Base-by-base conservation (phyloP, 2,888 invertebrate species). In the Abrostola triplasia region DNA sequence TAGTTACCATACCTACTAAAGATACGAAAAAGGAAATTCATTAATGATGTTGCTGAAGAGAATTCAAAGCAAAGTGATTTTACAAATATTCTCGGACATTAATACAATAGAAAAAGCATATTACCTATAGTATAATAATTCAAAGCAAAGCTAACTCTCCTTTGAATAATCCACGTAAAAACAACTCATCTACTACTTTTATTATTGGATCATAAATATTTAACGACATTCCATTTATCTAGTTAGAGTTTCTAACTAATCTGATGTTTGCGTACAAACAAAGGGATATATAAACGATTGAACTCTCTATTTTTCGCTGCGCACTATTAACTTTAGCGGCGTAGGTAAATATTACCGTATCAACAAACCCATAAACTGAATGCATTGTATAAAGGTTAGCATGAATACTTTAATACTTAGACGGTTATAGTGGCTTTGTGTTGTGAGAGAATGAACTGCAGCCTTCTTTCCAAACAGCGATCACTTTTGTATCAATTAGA, bases 301-400 rank as follows among this genome's bases (percentile, higher is more conserved):
- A 44, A 70, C 42, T 61, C 12, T 24, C 5, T 9, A 36, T 56
- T 62, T 49, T 56, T 52, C 12, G 24, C 12, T 35, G 36, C 38
- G 36, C 38, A 47, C 7, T 53, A 24, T 8, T 53, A 54, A 41
- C 40, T 59, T 40, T 41, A 60, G 6, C n/a, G 6, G 6, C 9
- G n/a, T 6, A 1, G 13, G 40, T 42, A 38, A 64, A 55, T 49
- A 9, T 36, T 12, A 38, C 48, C n/a, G 9, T 24, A 10, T 10
- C 36, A 49, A 58, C 41, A 42, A 50, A 50, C 35, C 59, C 55
- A 12, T 37, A 50, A 59, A 68, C 44, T 8, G 5, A 13, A 9
- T 12, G 38, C 9, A 47, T 47, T 47, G 24, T 24, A 24, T 47
- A 47, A 47, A 47, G 24, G 44, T 47, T 24, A 24, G 9, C 4